A percentile compares a stretch with the other conserved stretches of the same genome.
Conservation (phyloP, 2,113 vertebrate species). For the Alces alces region DNA sequence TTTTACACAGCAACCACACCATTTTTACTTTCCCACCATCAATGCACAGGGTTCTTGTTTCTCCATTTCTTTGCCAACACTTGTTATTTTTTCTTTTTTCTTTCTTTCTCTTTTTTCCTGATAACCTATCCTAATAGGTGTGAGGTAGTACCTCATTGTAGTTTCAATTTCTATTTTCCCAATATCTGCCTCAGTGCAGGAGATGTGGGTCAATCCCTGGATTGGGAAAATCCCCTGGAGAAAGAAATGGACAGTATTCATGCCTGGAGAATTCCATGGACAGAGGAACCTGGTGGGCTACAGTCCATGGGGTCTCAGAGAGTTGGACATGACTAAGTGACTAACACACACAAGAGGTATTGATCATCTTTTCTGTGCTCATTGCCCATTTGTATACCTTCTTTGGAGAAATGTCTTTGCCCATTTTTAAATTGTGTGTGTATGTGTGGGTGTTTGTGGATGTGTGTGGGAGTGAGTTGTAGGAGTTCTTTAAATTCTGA, state of each 20-base stretch:
- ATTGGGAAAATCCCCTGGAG: neutral
- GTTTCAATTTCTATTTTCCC: neutral
- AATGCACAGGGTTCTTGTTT: neutral
- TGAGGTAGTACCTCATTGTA: neutral
- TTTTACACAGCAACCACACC: neutral
- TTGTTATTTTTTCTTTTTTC: neutral
- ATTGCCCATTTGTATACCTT: neutral
- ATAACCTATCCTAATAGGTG: neutral
- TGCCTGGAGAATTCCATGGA: neutral
- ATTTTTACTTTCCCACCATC: neutral
- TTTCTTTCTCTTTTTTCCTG: neutral
- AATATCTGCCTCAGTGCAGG: neutral
- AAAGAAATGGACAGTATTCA: neutral
- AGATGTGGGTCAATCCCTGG: neutral
- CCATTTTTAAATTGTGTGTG: neutral
- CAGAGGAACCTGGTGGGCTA: neutral
- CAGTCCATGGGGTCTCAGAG: neutral
- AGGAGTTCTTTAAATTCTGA: neutral
- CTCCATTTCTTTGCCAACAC: neutral
- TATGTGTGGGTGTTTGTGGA: accelerated
- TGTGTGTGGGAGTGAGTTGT: neutral
- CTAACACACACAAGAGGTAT: neutral
- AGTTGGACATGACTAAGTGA: neutral
- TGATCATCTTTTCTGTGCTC: neutral
- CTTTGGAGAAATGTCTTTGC: neutral